Evolutionary conservation across 2,113 vertebrate species (phyloP).

Genomic region (Glaucomys volans): DNA sequence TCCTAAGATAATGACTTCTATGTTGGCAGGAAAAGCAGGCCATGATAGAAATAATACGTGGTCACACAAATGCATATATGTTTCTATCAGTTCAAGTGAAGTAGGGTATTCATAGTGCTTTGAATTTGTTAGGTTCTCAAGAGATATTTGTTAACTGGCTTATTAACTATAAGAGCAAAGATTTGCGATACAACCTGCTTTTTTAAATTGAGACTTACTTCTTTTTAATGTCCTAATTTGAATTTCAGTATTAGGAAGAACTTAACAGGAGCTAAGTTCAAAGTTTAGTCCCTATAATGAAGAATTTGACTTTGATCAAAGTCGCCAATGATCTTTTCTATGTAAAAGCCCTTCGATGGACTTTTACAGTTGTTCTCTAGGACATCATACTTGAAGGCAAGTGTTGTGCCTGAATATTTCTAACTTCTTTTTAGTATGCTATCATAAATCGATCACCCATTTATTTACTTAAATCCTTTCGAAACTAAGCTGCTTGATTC

Average conservation of each 20-base stretch:
- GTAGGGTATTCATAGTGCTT: too few relatives aligned
- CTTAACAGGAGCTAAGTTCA: not conserved
- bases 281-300: not conserved
- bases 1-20: not conserved
- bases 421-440: not conserved
- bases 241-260: not conserved
- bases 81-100: not conserved
- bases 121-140: too few relatives aligned
- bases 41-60: not conserved
- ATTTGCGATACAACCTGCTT: not conserved
- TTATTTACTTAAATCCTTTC: slow-evolving; percentile 41
- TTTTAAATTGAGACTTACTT: not conserved
- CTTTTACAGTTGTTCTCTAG: not conserved
- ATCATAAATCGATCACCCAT: not conserved
- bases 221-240: not conserved
- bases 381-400: not conserved
- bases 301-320: not conserved
- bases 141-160: too few relatives aligned
- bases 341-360: too few relatives aligned
- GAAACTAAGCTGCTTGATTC: not conserved
- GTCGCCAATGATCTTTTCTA: not conserved
- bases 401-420: not conserved
- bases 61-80: not conserved
- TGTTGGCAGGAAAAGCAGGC: not conserved
- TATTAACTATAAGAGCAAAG: not conserved